phyloP scores from a whole-genome alignment of 1,140 invertebrate genomes.

The Lepidurus apus region DNA sequence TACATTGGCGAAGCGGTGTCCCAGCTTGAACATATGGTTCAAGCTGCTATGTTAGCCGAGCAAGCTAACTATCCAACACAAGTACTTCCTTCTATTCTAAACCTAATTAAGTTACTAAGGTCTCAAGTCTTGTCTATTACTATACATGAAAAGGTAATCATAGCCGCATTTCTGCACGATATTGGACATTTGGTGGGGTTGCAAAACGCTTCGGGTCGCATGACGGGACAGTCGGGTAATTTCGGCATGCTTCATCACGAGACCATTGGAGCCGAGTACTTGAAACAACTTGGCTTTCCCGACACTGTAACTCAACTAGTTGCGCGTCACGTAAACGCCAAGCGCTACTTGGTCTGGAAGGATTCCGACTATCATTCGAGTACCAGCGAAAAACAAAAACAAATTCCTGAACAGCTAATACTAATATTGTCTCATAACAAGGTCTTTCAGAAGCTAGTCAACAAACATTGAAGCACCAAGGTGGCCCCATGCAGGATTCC shows the following conservation, averaged over 20 bases:
- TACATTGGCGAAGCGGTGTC: no score
- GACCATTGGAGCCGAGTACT: background rate
- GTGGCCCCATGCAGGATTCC: background rate
- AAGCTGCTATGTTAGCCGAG: no score
- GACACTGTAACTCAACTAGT: background rate
- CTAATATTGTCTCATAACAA: no score
- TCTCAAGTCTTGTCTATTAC: background rate
- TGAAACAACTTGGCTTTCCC: background rate
- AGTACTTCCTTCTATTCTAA: no score
- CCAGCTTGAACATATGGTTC: no score
- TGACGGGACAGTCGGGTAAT: background rate
- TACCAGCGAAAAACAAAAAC: background rate
- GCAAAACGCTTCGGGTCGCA: background rate
- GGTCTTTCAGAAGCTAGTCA: background rate
- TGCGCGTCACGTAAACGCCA: background rate
- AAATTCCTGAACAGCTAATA: no score
- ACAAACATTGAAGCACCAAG: background rate
- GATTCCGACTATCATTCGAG: background rate
- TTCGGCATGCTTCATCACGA: background rate
- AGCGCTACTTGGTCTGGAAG: background rate
- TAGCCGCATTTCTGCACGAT: background rate
- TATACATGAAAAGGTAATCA: background rate
- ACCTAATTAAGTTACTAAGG: no score
- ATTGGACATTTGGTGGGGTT: background rate
- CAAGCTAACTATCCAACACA: no score